These are phyloP conservation scores for Eueides isabella DNA, from an alignment of 1,140 invertebrate genomes.

Conservation along the genomic window DNA sequence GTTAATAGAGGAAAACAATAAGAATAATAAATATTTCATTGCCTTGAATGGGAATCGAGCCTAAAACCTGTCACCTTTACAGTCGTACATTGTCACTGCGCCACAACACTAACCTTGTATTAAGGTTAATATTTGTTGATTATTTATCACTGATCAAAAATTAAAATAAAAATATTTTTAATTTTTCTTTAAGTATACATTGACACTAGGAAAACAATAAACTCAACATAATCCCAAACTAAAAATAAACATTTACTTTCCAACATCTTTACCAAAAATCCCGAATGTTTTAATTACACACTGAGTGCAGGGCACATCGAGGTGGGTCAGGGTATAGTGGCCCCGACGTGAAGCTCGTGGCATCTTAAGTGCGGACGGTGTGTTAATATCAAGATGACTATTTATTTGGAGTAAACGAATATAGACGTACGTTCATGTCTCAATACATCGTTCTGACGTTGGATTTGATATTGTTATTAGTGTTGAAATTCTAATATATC, in stretches of 20 bases:
- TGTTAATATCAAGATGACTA: constrained; percentile 55
- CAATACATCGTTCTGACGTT: constrained; percentile 31
- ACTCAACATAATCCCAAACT: no score
- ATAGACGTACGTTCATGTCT: constrained; percentile 28
- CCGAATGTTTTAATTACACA: not conserved
- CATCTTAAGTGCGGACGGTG: constrained; percentile 59
- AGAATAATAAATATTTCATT: no score
- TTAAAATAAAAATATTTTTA: no score
- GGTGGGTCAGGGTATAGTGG: constrained; percentile 47
- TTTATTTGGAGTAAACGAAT: constrained; percentile 54
- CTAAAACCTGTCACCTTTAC: no score
- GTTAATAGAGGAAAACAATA: no score
- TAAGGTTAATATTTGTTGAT: no score
- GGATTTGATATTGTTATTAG: constrained; percentile 37
- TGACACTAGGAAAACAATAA: no score
- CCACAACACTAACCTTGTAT: no score
- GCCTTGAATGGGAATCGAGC: no score
- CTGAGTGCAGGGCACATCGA: not conserved
- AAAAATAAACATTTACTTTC: not conserved
- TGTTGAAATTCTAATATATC: not conserved
- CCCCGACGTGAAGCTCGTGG: constrained; percentile 44
- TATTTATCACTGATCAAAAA: no score
- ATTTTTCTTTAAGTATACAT: no score
- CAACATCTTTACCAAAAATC: not conserved
- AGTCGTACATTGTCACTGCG: no score